These are phyloP conservation scores for Aspidiotus destructor DNA, from an alignment of 2,888 invertebrate genomes.

Conservation along the genomic window DNA sequence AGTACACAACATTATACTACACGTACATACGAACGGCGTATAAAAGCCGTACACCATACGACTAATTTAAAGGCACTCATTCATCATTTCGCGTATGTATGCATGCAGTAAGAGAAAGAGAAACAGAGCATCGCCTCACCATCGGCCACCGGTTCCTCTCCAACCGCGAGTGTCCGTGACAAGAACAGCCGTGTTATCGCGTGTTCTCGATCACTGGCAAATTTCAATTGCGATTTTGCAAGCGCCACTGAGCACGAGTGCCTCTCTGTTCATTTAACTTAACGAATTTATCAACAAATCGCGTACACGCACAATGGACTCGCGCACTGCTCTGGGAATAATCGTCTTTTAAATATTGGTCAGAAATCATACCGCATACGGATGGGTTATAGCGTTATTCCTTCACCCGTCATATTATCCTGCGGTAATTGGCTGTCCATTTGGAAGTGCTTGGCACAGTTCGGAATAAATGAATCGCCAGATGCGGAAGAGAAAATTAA, in stretches of 20 bases:
- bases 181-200: constrained; percentile 11
- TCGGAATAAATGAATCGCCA: too few relatives aligned
- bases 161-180: constrained; percentile 29
- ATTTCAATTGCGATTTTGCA: constrained; percentile 3
- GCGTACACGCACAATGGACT: not conserved
- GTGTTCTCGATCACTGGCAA: constrained; percentile 23
- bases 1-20: not conserved
- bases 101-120: constrained; percentile 5
- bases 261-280: not conserved
- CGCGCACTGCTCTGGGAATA: not conserved
- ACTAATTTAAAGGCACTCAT: constrained; percentile 32
- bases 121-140: too few relatives aligned
- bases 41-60: constrained; percentile 19
- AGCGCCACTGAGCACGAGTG: not conserved
- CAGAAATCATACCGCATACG: not conserved
- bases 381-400: not conserved
- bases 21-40: constrained; percentile 1
- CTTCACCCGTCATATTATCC: constrained; percentile 6
- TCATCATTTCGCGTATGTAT: constrained; percentile 19
- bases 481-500: too few relatives aligned
- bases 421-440: constrained; percentile 6
- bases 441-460: constrained; percentile 9
- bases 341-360: not conserved
- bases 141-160: constrained; percentile 25
- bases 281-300: constrained; percentile 9